Evolutionary conservation across 1,140 invertebrate genomes (phyloP).

Genomic region (Dolichoris vasculosae): DNA sequence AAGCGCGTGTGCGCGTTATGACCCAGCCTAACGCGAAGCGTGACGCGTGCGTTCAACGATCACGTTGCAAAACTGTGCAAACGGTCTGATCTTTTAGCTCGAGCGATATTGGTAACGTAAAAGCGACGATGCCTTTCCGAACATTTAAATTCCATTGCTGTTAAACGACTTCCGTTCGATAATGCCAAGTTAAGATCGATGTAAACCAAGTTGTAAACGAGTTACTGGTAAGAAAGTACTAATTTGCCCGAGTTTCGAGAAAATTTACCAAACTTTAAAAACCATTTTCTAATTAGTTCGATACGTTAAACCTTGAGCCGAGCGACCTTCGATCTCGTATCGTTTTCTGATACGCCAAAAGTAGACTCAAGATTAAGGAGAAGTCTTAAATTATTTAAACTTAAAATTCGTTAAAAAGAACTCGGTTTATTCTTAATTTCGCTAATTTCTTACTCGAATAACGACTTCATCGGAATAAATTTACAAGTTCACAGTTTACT

Average conservation of each 20-base stretch:
- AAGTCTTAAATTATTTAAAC: background rate
- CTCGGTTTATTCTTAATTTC: background rate
- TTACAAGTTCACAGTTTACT: too few relatives aligned
- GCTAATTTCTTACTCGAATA: too few relatives aligned
- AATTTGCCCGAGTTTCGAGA: background rate
- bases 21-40: background rate
- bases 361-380: background rate
- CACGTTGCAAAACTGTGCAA: background rate
- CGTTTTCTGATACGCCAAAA: background rate
- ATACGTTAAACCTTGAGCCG: background rate
- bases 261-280: background rate
- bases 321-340: background rate
- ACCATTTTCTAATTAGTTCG: background rate
- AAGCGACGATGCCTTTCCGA: background rate
- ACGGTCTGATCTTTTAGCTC: background rate
- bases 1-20: background rate
- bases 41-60: background rate
- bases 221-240: too few relatives aligned
- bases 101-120: background rate
- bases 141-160: background rate
- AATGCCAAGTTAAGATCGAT: too few relatives aligned
- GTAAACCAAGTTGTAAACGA: too few relatives aligned
- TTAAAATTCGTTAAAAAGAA: background rate
- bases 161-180: background rate
- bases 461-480: too few relatives aligned